Conservation (phyloP, 2,797 vertebrate genomes). For the Eutrigla gurnardus region DNA sequence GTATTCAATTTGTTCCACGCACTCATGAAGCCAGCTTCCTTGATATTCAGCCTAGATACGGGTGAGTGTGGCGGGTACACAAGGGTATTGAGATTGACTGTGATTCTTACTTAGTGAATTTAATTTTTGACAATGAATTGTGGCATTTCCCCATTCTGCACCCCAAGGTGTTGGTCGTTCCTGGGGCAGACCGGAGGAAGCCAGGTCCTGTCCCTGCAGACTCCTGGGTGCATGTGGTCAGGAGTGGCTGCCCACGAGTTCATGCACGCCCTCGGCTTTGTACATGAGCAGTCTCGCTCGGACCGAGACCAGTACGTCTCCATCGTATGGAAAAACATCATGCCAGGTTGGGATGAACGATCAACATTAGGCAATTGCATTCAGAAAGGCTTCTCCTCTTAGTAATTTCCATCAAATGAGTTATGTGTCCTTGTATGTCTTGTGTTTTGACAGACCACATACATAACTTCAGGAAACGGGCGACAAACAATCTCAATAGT, state of each 20-base stretch:
- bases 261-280: conserved; percentile 90
- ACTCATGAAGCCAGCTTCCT: conserved; percentile 82
- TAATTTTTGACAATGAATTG: neutral
- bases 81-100: neutral
- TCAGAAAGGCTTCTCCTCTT: neutral
- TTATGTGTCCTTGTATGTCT: neutral
- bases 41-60: conserved; percentile 81
- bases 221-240: conserved; percentile 88
- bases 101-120: neutral
- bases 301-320: conserved; percentile 88
- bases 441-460: conserved; percentile 72
- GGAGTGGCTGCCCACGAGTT: conserved; percentile 89
- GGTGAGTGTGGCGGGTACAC: conserved; percentile 72
- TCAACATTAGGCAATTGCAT: neutral
- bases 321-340: conserved; percentile 90
- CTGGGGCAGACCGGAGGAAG: conserved; percentile 87
- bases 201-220: conserved; percentile 88
- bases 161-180: conserved; percentile 90
- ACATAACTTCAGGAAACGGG: conserved; percentile 87
- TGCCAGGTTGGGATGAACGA: conserved; percentile 69
- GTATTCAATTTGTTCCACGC: conserved; percentile 84
- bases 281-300: conserved; percentile 90
- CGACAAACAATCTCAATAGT: conserved; percentile 89
- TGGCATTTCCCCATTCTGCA: conserved; percentile 12
- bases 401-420: neutral